phyloP scores from a whole-genome alignment of 2,797 vertebrate species.

The Sebastes hopkinsi region DNA sequence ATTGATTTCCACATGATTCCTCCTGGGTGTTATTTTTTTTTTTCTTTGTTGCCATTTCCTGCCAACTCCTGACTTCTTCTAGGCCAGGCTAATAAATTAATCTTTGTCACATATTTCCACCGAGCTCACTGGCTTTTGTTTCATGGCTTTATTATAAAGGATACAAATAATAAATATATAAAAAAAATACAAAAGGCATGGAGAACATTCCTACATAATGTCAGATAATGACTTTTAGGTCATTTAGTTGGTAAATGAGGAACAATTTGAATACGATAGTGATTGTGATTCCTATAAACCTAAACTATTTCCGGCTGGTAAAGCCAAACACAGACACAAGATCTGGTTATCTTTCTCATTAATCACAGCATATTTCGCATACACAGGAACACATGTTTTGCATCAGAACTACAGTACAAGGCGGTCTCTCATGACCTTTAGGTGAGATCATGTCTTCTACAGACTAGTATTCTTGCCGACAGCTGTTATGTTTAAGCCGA shows the following conservation, averaged over 20 bases:
- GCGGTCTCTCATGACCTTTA: background rate
- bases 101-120: slow-evolving; percentile 28
- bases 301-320: background rate
- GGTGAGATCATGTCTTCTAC: background rate
- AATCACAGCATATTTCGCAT: background rate
- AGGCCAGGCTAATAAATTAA: slow-evolving; percentile 23
- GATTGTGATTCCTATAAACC: background rate
- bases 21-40: slow-evolving; percentile 11
- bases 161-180: background rate
- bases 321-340: background rate
- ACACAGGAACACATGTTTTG: background rate
- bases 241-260: background rate
- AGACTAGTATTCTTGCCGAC: background rate
- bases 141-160: slow-evolving; percentile 6
- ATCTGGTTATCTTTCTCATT: background rate
- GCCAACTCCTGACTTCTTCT: slow-evolving; percentile 21
- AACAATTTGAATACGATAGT: background rate
- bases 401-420: background rate
- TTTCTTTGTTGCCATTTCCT: background rate
- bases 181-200: background rate
- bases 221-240: background rate
- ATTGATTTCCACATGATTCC: slow-evolving; percentile 35
- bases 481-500: background rate
- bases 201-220: background rate
- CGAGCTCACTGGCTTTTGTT: background rate